phyloP scores from a whole-genome alignment of 1,140 invertebrate species.

The Caenorhabditis briggsae region DNA sequence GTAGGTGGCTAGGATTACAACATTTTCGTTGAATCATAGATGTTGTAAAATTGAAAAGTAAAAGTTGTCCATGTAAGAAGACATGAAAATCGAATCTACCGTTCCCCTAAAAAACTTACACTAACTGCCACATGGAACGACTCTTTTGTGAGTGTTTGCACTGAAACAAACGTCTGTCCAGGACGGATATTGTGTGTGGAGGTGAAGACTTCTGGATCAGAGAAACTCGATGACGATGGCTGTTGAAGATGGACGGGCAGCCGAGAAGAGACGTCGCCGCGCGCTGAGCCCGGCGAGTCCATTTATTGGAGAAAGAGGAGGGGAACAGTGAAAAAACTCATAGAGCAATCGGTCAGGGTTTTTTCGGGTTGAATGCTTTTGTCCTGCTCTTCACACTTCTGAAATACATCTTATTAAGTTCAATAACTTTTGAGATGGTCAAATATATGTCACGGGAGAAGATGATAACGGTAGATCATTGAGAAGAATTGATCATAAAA shows the following conservation, averaged over 20 bases:
- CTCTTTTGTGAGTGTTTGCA: conserved; percentile 82
- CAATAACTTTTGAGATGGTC: conserved; percentile 12
- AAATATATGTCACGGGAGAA: neutral
- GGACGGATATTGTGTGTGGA: conserved; percentile 49
- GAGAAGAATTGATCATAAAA: conserved; percentile 21
- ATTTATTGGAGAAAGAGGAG: conserved; percentile 53
- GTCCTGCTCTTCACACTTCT: conserved; percentile 32
- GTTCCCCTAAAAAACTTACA: conserved; percentile 78
- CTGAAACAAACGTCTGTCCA: conserved; percentile 68
- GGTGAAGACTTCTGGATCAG: conserved; percentile 47
- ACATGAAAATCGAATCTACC: neutral
- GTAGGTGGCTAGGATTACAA: conserved; percentile 31
- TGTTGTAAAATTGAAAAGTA: conserved; percentile 10
- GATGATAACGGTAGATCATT: conserved; percentile 45
- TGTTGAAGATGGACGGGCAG: conserved; percentile 62
- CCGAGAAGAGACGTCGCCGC: conserved; percentile 52
- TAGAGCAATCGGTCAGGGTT: conserved; percentile 5
- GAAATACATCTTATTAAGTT: neutral
- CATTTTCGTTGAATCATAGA: conserved; percentile 32
- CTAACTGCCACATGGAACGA: conserved; percentile 83
- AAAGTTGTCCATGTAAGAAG: conserved; percentile 49
- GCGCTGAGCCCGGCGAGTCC: conserved; percentile 63
- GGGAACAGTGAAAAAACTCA: conserved; percentile 50
- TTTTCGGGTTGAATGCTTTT: neutral
- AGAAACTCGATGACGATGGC: conserved; percentile 58